Evolutionary conservation across 2,888 invertebrate genomes (phyloP), one percentile per base, ranked within the genome.

Genomic region (Nomada flava): DNA sequence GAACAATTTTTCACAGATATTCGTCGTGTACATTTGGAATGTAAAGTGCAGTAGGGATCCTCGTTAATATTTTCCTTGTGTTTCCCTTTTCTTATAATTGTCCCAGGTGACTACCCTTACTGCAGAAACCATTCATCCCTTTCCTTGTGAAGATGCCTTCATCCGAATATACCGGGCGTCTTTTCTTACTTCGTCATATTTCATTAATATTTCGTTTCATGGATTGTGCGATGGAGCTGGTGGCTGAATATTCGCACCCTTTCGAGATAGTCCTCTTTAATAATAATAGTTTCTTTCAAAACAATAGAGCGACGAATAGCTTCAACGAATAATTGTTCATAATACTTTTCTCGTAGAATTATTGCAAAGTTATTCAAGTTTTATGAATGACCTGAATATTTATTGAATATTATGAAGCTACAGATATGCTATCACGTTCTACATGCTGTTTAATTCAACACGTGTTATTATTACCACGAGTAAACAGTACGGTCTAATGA

Each of bases 71-170:
- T 89, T 86, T 62, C 50, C 50, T 5, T 64, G 71, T 55, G 82
- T 84, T 82, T 84, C 86, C 89, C 90, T 90, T 89, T 89, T 89
- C 87, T 85, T 88, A 86, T 92, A 92, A 92, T 92, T 92, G 92
- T 91, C 91, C 90, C 86, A 86, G 89, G 90, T 88, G 90, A 73
- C 78, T 64, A 84, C 85, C 88, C 82, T 85, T 76, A 74, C 68
- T 74, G 84, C 71, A 71, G 55, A 68, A 81, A 81, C 83, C 88
- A 86, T 90, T 86, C 84, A 89, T 90, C 80, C 83, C 85, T 75
- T 76, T 82, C 70, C 23, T 71, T 26, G 64, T 20, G 62, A 79
- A 47, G 65, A 29, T 23, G 23, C 77, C 73, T 71, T 83, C 82
- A 83, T 26, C 26, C 26, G 26, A 26, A 26, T 26, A 26, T 26